Evolutionary conservation across 2,113 vertebrate genomes (phyloP), one percentile per base, ranked within the genome.

Genomic region (Notothenia coriiceps): DNA sequence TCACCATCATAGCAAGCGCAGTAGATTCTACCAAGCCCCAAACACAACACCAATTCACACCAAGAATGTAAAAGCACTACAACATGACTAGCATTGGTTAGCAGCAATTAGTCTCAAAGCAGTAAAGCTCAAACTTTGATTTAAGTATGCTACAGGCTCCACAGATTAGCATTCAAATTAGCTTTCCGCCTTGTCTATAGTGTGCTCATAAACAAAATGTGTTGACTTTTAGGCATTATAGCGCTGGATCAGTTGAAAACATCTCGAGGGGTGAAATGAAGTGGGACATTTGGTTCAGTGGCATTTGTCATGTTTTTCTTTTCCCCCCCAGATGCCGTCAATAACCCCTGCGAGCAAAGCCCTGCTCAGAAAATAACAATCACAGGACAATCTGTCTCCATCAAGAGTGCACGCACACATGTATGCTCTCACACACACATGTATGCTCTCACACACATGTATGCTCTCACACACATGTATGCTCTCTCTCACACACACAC

Each of bases 301-400:
- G 80, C 82, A 88, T 92, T 89, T 88, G 88, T 90, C 89, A 86
- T 87, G 82, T 90, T 91, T 80, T 84, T 84, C 70, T 72, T 82
- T 84, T 79, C 86, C 87, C 83, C 3, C 63, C 29, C 91, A 92
- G 93, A 93, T 92, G 93, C 87, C 49, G 88, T 93, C 93, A 86
- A 91, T 93, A 91, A 90, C 91, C 86, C 82, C 88, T 77, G 80
- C 84, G 84, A 91, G 86, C 56, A 12, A 85, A 85, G 86, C 82
- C 85, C 72, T 49, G 78, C 84, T 83, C 88, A 79, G 87, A 91
- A 92, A 90, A 88, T 90, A 93, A 93, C 92, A 91, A 94, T 93
- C 91, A 92, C 88, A 81, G 85, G 75, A 85, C 92, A 92, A 93
- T 94, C 93, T 92, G 92, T 94, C 92, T 93, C 90, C 83, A 90